Conservation (phyloP, 1,140 invertebrate species). For the Papilio dardanus region DNA sequence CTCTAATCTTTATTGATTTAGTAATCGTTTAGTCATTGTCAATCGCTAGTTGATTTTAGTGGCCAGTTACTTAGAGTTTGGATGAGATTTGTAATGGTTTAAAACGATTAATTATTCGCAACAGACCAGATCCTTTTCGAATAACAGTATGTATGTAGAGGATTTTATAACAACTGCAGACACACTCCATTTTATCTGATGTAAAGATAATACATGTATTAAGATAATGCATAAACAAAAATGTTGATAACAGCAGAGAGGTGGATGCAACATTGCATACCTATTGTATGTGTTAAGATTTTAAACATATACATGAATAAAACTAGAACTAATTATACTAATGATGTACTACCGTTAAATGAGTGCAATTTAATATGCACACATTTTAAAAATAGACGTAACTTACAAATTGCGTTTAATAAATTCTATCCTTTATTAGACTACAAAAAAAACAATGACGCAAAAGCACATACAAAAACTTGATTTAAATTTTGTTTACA, state of each 20-base stretch:
- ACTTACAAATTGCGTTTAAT: not conserved
- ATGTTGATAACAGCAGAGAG: not conserved
- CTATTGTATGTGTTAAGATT: not conserved
- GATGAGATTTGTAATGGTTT: too few relatives aligned
- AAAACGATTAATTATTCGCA: too few relatives aligned
- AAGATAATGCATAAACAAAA: conserved; percentile 6
- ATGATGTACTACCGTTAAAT: not conserved
- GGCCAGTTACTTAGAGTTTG: too few relatives aligned
- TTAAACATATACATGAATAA: not conserved
- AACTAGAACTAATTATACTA: not conserved
- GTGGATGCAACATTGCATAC: not conserved
- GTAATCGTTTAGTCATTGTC: too few relatives aligned
- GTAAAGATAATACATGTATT: conserved; percentile 12
- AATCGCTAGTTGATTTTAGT: too few relatives aligned
- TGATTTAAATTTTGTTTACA: not conserved
- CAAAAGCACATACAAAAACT: not conserved
- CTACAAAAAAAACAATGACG: not conserved
- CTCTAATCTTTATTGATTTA: too few relatives aligned
- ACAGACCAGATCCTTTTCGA: too few relatives aligned
- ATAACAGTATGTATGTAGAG: too few relatives aligned
- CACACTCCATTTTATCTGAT: not conserved
- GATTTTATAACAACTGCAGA: too few relatives aligned
- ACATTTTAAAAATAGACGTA: not conserved
- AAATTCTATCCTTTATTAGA: not conserved
- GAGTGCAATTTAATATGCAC: not conserved